Percentiles rank a stretch among this genome's conserved stretches.
Evolutionary conservation across 2,113 vertebrate species (phyloP).

Genomic region (Ifrita kowaldi): DNA sequence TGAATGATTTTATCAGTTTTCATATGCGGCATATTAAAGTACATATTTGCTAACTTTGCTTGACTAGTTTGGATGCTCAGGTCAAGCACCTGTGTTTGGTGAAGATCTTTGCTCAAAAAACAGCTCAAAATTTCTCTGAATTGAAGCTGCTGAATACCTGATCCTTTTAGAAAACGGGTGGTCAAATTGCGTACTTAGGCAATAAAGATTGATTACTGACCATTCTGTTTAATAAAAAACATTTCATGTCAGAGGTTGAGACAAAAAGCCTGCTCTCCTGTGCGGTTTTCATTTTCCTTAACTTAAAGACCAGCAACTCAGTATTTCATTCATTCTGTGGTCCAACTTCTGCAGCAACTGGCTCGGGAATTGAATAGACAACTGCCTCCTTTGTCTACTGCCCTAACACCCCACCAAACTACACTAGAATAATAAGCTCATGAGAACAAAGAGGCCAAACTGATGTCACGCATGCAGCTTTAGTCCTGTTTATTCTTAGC

Average conservation of each 20-base stretch:
- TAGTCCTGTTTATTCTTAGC: not conserved
- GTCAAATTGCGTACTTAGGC: not conserved
- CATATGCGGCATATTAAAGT: not conserved
- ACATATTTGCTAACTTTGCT: not conserved
- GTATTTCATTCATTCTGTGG: not conserved
- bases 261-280: not conserved
- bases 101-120: not conserved
- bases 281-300: not conserved
- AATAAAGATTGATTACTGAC: not conserved
- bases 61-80: not conserved
- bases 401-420: not conserved
- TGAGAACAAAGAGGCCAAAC: not conserved
- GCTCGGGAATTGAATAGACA: not conserved
- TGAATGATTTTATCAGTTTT: not conserved
- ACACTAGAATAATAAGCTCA: not conserved
- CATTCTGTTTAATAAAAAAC: not conserved
- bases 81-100: not conserved
- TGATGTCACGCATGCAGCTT: not conserved
- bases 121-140: not conserved
- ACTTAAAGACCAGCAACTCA: not conserved
- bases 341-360: not conserved
- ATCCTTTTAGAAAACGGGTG: not conserved
- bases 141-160: not conserved
- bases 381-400: not conserved
- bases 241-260: not conserved